phyloP scores from a whole-genome alignment of 2,888 invertebrate genomes.

The Eutolmus rufibarbis region DNA sequence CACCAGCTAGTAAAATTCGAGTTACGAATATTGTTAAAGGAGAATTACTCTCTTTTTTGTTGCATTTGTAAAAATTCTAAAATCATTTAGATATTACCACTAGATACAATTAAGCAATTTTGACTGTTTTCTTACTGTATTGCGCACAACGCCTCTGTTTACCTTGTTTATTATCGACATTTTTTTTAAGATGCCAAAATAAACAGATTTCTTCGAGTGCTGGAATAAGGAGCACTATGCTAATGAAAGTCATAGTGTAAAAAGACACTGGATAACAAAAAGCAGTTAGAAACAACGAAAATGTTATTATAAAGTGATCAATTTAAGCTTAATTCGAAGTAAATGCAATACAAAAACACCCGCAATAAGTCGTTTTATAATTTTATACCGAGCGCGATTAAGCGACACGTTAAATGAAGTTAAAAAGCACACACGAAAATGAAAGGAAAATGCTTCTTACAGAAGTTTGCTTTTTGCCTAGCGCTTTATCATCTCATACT shows the following conservation, averaged over 20 bases:
- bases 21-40: not conserved
- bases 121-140: not conserved
- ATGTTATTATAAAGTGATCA: not conserved
- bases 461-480: not conserved
- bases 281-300: slow-evolving; percentile 20
- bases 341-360: not conserved
- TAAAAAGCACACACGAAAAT: not conserved
- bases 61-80: not conserved
- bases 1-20: not conserved
- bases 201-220: not conserved
- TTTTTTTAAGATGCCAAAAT: not conserved
- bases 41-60: not conserved
- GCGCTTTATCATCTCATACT: not conserved
- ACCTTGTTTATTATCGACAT: not conserved
- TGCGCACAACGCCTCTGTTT: not conserved
- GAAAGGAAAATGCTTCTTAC: not conserved
- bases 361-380: slow-evolving; percentile 10
- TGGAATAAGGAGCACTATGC: not conserved
- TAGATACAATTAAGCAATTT: not conserved
- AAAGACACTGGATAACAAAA: not conserved
- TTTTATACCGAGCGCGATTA: not conserved
- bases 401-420: not conserved
- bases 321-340: not conserved
- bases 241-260: not conserved
- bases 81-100: not conserved